A percentile compares a stretch with the other conserved stretches of the same genome.
Evolutionary conservation across 2,113 vertebrate species (phyloP).

Genomic region (Petaurus breviceps): DNA sequence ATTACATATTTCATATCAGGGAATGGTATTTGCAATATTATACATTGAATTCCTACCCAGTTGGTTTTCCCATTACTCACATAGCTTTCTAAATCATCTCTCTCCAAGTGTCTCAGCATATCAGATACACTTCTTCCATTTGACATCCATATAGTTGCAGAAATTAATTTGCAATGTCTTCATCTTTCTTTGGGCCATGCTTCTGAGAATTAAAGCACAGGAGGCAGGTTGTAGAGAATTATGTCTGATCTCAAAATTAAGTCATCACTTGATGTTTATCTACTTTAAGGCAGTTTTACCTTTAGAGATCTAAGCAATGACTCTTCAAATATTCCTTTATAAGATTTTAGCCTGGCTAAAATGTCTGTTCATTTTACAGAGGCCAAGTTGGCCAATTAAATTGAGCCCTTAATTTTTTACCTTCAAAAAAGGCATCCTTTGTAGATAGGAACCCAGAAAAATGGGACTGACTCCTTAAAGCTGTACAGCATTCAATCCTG

Average conservation of each 20-base stretch:
- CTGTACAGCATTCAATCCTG: not conserved
- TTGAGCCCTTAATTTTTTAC: slow-evolving; percentile 27
- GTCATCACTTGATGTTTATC: slow-evolving; percentile 6
- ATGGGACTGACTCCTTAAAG: slow-evolving; percentile 4
- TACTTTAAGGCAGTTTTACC: slow-evolving; percentile 39
- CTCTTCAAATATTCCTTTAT: slow-evolving; percentile 14
- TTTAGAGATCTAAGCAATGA: slow-evolving; percentile 29
- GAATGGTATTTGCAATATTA: not conserved
- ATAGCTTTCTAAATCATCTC: slow-evolving; percentile 32
- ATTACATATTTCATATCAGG: slow-evolving; percentile 35
- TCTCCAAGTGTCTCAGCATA: slow-evolving; percentile 5
- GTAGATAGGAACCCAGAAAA: slow-evolving; percentile 5
- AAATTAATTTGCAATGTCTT: not conserved
- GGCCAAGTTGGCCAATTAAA: slow-evolving; percentile 28
- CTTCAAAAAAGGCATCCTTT: slow-evolving; percentile 14
- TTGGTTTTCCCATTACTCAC: slow-evolving; percentile 47
- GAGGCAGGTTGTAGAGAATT: slow-evolving; percentile 1
- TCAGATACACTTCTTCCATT: not conserved
- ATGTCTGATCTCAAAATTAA: slow-evolving; percentile 52
- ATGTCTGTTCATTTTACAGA: slow-evolving; percentile 40
- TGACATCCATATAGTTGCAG: slow-evolving; percentile 11
- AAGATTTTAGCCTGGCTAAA: slow-evolving; percentile 5
- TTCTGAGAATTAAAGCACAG: slow-evolving; percentile 17
- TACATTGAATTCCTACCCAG: slow-evolving; percentile 28
- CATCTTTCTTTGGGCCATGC: slow-evolving; percentile 20